Evolutionary conservation across 92 coral and sea anemone species (phyloP).

Genomic region (Virgularia gustaviana): DNA sequence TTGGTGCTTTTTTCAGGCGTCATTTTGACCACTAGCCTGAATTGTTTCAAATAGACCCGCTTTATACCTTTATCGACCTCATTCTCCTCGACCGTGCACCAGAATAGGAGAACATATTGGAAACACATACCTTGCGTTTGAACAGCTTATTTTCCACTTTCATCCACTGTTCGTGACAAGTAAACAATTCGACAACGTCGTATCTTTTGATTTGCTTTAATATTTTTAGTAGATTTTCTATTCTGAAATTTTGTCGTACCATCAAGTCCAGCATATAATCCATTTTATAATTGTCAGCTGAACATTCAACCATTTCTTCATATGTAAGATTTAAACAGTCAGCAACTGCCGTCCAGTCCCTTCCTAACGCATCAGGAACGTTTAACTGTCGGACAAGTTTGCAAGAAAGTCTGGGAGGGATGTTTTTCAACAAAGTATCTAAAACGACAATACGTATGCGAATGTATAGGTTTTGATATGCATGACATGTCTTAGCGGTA

Average conservation of each 20-base stretch:
- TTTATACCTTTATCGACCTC: too few species aligned
- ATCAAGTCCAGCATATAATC: slow-evolving; percentile 54
- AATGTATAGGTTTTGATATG: too few species aligned
- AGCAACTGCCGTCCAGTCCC: slow-evolving; percentile 71
- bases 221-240: slow-evolving; percentile 47
- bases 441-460: too few species aligned
- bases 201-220: slow-evolving; percentile 37
- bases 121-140: neutral
- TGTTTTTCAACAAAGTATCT: slow-evolving; percentile 63
- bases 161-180: neutral
- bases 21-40: too few species aligned
- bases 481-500: too few species aligned
- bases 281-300: slow-evolving; percentile 53
- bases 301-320: slow-evolving; percentile 40
- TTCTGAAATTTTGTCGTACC: slow-evolving; percentile 42
- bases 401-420: slow-evolving; percentile 45
- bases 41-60: too few species aligned
- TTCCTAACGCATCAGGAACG: slow-evolving; percentile 6
- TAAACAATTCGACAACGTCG: slow-evolving; percentile 45
- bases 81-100: too few species aligned
- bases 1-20: too few species aligned
- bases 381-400: slow-evolving; percentile 49
- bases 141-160: neutral
- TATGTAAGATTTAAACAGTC: slow-evolving; percentile 51
- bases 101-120: too few species aligned